Base-by-base conservation (phyloP, 2,797 vertebrate species). In the Halcyon smyrnensis region DNA sequence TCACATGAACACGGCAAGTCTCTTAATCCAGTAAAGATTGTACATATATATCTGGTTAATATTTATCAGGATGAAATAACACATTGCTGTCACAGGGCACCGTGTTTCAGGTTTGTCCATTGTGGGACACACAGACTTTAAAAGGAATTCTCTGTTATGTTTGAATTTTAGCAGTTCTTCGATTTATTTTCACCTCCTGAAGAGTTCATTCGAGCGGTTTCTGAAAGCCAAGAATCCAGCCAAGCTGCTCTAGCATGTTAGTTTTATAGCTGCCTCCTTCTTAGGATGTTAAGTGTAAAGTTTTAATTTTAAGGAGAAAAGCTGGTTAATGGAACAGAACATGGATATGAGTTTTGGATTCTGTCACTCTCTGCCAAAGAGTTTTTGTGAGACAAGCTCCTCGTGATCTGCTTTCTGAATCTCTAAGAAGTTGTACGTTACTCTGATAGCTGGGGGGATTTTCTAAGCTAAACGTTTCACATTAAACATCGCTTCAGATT, bases 31-130 rank as follows among this genome's bases (percentile, higher is more conserved):
- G 28, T 56, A 36, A 56, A 77, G 84, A 18, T 12, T 43, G 25
- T 15, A 3, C 24, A 3, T 46, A 3, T 28, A 17, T 21, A 3
- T 24, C 32, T 87, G 70, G 13, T 32, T 80, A 20, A 83, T 10
- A 1, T 34, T 7, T 12, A 2, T 28, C 10, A 39, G 41, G 39
- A 37, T 7, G 6, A 53, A 81, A 15, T 21, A 9, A 20, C 23
- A 10, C 0, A 0, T 23, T 10, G 1, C 5, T 57, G 4, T 50
- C 28, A 46, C n/a, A 24, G 25, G 45, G 5, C 43, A 48, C 46
- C 6, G 2, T 41, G 23, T 20, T 54, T 87, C 50, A 23, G 12
- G 27, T 82, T 64, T 92, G 36, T 57, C 13, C 1, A 6, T 21
- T 74, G 21, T 57, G 34, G 34, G 13, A 13, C 21, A 11, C 14